Percentiles rank a stretch among this genome's conserved stretches.
Evolutionary conservation across 1,140 invertebrate genomes (phyloP).

Genomic region (Drosophila tristis): DNA sequence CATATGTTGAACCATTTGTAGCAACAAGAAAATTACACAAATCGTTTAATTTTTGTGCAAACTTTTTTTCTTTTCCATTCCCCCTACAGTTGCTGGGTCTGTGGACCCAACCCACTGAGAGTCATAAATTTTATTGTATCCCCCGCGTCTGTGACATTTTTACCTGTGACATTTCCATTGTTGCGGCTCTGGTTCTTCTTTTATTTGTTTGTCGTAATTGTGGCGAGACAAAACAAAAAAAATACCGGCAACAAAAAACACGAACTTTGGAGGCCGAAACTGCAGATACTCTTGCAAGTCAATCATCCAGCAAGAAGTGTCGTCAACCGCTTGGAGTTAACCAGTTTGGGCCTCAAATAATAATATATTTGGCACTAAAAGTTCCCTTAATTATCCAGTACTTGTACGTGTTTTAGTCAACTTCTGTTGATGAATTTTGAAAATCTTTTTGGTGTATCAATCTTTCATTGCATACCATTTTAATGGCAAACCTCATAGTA

Average conservation of each 20-base stretch:
- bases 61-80: conserved; percentile 24
- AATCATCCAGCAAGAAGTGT: too few species aligned
- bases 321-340: too few species aligned
- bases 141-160: conserved; percentile 55
- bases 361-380: too few species aligned
- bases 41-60: conserved; percentile 76
- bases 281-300: too few species aligned
- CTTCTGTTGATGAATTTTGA: too few species aligned
- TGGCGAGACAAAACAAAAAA: conserved; percentile 64
- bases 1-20: conserved; percentile 77
- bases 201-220: conserved; percentile 78
- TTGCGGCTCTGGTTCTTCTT: conserved; percentile 41
- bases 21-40: conserved; percentile 81
- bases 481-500: too few species aligned
- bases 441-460: too few species aligned
- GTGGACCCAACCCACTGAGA: conserved; percentile 46
- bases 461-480: too few species aligned
- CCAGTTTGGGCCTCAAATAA: too few species aligned
- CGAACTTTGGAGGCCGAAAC: conserved; percentile 2
- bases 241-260: conserved; percentile 19
- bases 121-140: conserved; percentile 69
- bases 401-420: too few species aligned
- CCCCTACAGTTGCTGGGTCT: conserved; percentile 3
- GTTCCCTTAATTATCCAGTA: too few species aligned
- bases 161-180: conserved; percentile 80